phyloP scores from a whole-genome alignment of 1,140 invertebrate species.

The Zaprionus ghesquierei region DNA sequence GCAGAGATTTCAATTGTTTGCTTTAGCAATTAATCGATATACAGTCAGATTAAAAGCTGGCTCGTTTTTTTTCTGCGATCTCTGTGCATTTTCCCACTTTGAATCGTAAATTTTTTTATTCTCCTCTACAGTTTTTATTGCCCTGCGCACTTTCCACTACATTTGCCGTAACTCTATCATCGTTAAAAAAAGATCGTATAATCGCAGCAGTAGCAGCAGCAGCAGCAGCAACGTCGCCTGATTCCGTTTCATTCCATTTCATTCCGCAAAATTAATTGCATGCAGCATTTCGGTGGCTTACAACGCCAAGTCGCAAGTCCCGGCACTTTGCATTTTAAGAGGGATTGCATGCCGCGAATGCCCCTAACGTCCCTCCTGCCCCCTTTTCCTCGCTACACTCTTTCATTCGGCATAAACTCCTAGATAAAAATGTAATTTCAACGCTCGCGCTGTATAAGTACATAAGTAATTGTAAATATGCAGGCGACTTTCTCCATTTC shows the following conservation, averaged over 20 bases:
- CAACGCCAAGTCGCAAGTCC: slow-evolving; percentile 24
- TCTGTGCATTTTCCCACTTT: background rate
- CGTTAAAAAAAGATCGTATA: slow-evolving; percentile 37
- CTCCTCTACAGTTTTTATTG: background rate
- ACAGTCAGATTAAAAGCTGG: background rate
- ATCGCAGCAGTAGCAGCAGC: slow-evolving; percentile 7
- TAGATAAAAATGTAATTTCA: slow-evolving; percentile 47
- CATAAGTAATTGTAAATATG: slow-evolving; percentile 58
- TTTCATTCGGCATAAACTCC: slow-evolving; percentile 1
- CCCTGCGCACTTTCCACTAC: background rate
- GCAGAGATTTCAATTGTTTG: background rate
- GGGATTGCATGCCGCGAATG: background rate
- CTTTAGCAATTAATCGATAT: background rate
- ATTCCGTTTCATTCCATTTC: slow-evolving; percentile 20
- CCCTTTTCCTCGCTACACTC: background rate
- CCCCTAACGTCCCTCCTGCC: too few species aligned
- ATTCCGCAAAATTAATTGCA: slow-evolving; percentile 63
- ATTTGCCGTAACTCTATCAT: background rate
- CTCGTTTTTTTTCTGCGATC: background rate
- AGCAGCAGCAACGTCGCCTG: background rate
- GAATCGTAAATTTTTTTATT: background rate
- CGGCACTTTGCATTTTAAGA: slow-evolving; percentile 64
- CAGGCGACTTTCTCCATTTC: slow-evolving; percentile 32
- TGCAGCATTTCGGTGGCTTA: slow-evolving; percentile 64
- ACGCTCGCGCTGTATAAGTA: slow-evolving; percentile 5